phyloP scores from a whole-genome alignment of 2,888 invertebrate species.

The Ditula angustiorana region DNA sequence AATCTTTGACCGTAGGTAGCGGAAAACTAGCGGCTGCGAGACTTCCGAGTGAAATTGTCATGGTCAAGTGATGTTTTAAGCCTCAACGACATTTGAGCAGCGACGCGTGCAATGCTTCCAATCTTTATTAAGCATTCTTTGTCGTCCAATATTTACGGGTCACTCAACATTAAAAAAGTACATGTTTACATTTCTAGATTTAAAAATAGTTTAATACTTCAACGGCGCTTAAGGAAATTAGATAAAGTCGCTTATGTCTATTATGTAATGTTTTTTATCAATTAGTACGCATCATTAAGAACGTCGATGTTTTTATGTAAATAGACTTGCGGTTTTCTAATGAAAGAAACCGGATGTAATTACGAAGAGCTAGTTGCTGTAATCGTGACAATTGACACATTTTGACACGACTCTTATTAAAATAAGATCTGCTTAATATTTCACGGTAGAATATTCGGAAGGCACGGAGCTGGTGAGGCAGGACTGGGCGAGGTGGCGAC shows the following conservation, averaged over 20 bases:
- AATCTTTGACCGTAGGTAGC: neutral
- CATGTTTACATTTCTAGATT: neutral
- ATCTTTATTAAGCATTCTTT: conserved; percentile 1
- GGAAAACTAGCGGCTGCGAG: neutral
- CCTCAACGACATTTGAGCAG: conserved; percentile 1
- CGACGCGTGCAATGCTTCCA: conserved; percentile 14
- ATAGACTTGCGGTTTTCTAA: conserved; percentile 30
- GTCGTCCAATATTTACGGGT: neutral
- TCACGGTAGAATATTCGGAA: conserved; percentile 26
- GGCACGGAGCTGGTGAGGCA: conserved; percentile 41
- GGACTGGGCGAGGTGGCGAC: conserved; percentile 56
- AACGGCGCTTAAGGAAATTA: neutral
- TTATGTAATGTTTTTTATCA: too few relatives aligned
- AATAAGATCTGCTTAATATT: conserved; percentile 7
- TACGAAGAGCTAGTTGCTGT: conserved; percentile 9
- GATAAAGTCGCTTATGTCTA: too few relatives aligned
- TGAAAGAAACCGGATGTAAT: conserved; percentile 22
- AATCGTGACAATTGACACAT: conserved; percentile 25
- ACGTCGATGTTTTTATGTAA: neutral
- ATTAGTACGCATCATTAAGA: too few relatives aligned
- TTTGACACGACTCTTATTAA: conserved; percentile 20
- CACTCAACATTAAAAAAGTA: neutral
- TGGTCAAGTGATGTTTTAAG: conserved; percentile 23
- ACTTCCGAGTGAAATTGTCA: conserved; percentile 23
- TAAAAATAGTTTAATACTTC: neutral